Percentiles rank a stretch among this genome's conserved stretches.
Evolutionary conservation across 1,140 invertebrate species (phyloP).

Genomic region (Cheumatopsyche charites): DNA sequence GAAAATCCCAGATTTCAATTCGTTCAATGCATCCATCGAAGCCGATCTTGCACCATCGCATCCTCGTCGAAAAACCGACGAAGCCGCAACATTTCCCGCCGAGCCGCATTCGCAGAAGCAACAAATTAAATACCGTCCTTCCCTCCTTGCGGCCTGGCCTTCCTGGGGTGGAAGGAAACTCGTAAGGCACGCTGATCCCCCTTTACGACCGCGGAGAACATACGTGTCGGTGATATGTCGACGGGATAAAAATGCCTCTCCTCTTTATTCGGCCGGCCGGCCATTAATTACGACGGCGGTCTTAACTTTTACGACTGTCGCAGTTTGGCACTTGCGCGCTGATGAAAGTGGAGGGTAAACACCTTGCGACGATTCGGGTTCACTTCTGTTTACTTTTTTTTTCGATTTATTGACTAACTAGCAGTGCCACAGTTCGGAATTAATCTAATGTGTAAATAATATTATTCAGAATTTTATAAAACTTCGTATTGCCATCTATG

Average conservation of each 20-base stretch:
- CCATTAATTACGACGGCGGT: slow-evolving; percentile 40
- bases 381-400: too few species aligned
- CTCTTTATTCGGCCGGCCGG: slow-evolving; percentile 30
- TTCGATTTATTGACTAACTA: too few species aligned
- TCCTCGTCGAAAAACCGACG: too few species aligned
- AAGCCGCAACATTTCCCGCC: too few species aligned
- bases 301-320: slow-evolving; percentile 42
- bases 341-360: slow-evolving; percentile 31
- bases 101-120: slow-evolving; percentile 7
- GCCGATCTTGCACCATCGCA: too few species aligned
- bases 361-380: too few species aligned
- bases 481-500: too few species aligned
- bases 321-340: slow-evolving; percentile 41
- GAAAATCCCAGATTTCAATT: too few species aligned
- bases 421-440: too few species aligned
- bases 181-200: slow-evolving; percentile 40
- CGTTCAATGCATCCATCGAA: too few species aligned
- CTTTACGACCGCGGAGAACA: slow-evolving; percentile 35
- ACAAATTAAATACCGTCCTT: slow-evolving; percentile 33
- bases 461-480: too few species aligned
- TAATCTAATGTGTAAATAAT: too few species aligned
- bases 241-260: neutral
- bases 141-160: neutral
- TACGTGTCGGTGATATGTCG: slow-evolving; percentile 1
- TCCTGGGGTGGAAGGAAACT: slow-evolving; percentile 3